These are phyloP conservation scores for Neotoxoptera formosana DNA, from an alignment of 1,140 invertebrate genomes.

Conservation along the genomic window DNA sequence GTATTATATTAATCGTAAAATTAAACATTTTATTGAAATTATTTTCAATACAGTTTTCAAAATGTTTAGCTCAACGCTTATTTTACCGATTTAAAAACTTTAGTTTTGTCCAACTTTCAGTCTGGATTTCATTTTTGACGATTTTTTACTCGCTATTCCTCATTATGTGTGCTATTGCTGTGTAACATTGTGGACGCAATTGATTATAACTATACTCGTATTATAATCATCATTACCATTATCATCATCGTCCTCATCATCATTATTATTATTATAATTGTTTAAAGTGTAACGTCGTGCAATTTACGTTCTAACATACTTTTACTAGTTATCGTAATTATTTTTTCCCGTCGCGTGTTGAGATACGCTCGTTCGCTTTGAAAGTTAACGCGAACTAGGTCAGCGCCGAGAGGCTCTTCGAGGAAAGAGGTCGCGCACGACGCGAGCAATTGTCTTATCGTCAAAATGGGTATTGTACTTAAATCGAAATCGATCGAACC, in stretches of 20 bases:
- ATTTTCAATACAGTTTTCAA: neutral
- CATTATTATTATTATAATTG: slow-evolving; percentile 4
- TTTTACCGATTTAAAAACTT: neutral
- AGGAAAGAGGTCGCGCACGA: slow-evolving; percentile 27
- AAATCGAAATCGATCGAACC: neutral
- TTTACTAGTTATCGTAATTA: neutral
- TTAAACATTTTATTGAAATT: neutral
- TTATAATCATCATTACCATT: neutral
- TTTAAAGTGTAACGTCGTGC: slow-evolving; percentile 29
- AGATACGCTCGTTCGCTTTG: slow-evolving; percentile 20
- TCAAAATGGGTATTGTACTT: neutral
- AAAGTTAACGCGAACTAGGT: slow-evolving; percentile 26
- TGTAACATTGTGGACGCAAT: neutral
- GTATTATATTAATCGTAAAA: too few species aligned
- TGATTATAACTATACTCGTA: neutral
- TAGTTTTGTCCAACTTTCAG: neutral
- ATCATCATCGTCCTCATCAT: neutral
- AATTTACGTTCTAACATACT: slow-evolving; percentile 34
- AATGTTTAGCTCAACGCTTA: too few species aligned
- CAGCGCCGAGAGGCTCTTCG: slow-evolving; percentile 12
- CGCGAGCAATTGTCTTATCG: neutral
- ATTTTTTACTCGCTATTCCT: neutral
- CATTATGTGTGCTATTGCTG: neutral
- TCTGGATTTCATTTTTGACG: neutral
- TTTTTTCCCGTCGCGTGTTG: slow-evolving; percentile 24